Base-by-base conservation (phyloP, 2,888 invertebrate species). In the Blastobasis adustella region DNA sequence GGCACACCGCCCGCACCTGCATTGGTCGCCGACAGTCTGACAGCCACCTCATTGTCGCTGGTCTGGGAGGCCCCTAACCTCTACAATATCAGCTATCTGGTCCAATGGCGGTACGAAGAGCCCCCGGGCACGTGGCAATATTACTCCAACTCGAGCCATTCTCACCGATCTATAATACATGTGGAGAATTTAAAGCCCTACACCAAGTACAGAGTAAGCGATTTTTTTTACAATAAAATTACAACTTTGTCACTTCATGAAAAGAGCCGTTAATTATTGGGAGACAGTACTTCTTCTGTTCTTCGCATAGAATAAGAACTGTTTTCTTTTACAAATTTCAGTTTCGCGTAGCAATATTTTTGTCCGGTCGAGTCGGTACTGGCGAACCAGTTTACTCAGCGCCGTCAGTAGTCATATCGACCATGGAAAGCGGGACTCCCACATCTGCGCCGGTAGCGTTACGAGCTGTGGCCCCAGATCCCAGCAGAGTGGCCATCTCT, bases 301-400 rank as follows among this genome's bases (percentile, higher is more conserved):
- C 23, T 23, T 23, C 23, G 23, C 2, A 23, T 23, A 23, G 23
- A 23, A 3, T 23, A 23, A 23, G 3, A 23, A 23, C 23, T 2
- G 1, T 23, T 23, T 23, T 23, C 3, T 23, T 23, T n/a, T n/a
- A 5, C 7, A 42, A 48, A 62, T 54, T 58, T 52, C 83, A 97
- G 97, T 98, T 98, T 85, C 94, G 97, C 52, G 93, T 97, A 53
- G 95, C 95, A 45, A 90, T 96, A 62, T 90, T 95, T 49, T 85
- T 97, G 49, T 93, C 94, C 4, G 91, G 92, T 7, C 91, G 92
- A 55, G 90, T 90, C 56, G 91, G 91, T 1, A 91, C 93, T 53
- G 91, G 91, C 5, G 93, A 94, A 65, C 92, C 93, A 5, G 91
- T 94, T 0, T 92, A 93, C 58, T 94, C 95, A 0, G 91, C 92